Evolutionary conservation across 2,113 vertebrate species (phyloP), one percentile per base, ranked within the genome.

Genomic region (Zeus faber): DNA sequence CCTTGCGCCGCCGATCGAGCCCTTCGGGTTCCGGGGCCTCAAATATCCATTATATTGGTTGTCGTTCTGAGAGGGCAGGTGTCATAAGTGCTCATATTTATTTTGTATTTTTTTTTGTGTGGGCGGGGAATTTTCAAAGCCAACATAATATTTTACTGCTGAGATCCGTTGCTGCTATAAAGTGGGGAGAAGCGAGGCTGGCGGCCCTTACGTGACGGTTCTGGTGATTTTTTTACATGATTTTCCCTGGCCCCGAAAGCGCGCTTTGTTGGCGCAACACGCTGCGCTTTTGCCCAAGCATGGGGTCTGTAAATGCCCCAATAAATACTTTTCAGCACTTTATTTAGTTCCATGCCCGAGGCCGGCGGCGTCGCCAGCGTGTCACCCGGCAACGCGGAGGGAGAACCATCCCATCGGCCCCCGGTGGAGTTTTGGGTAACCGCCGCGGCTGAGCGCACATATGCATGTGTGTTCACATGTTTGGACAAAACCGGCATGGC

Each of bases 311-410:
- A 86, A 89, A 85, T 82, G 62, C 72, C 55, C 80, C 62, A 71
- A 84, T 90, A 89, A 90, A 88, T 87, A 85, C 83, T 87, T 86
- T 87, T 80, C 68, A 89, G 67, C 80, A 87, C 79, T 82, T 84
- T 77, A 80, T 84, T 85, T 72, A 84, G 76, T 89, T 88, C 89
- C 84, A 85, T 74, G 85, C 87, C 70, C 54, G 44, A 67, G 82
- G 86, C 86, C 80, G 76, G 73, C 61, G 69, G 58, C 65, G 41
- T 83, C 66, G 67, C 76, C 80, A 80, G 62, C 67, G 70, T 78
- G 81, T 89, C 84, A 83, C 76, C 72, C 72, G 52, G 72, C 54
- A 76, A 81, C 49, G 45, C 62, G 41, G 54, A 24, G 51, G 50
- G 41, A 67, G 54, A 59, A 56, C 62, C 62, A 58, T 13, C 60